phyloP scores from a whole-genome alignment of 1,140 invertebrate genomes.

The Piezodorus guildinii region DNA sequence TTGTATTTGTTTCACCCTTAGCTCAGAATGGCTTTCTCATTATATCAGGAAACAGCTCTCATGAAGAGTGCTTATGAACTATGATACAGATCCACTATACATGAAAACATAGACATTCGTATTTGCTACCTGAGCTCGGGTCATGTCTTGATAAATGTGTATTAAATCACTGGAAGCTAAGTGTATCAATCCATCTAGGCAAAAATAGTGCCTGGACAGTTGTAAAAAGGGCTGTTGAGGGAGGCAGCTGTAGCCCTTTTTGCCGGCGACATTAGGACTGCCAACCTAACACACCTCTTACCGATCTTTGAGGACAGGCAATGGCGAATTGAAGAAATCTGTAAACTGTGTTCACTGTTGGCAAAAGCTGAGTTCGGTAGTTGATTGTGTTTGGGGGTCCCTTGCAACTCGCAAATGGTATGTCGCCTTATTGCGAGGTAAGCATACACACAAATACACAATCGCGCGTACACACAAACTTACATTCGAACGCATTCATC shows the following conservation, averaged over 20 bases:
- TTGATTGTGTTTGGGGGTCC: conserved; percentile 19
- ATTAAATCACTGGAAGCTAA: neutral
- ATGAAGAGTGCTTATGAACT: conserved; percentile 7
- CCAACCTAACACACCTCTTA: conserved; percentile 15
- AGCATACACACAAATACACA: conserved; percentile 16
- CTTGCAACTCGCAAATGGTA: conserved; percentile 20
- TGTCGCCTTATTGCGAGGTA: conserved; percentile 23
- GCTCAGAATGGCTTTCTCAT: neutral
- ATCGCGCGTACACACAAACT: conserved; percentile 16
- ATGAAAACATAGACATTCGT: conserved; percentile 4
- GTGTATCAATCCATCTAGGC: conserved; percentile 1
- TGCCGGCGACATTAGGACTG: conserved; percentile 5
- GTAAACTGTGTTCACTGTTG: conserved; percentile 30
- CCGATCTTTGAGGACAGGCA: conserved; percentile 3
- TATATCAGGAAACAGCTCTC: neutral
- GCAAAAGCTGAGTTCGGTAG: conserved; percentile 8
- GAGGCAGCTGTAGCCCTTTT: conserved; percentile 9
- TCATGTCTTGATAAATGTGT: conserved; percentile 4
- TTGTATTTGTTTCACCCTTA: too few species aligned
- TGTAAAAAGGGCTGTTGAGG: conserved; percentile 16
- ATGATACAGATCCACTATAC: conserved; percentile 6
- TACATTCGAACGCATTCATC: conserved; percentile 3
- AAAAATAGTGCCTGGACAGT: neutral
- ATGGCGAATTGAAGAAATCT: conserved; percentile 24
- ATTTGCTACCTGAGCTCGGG: conserved; percentile 1